A percentile compares a stretch with the other conserved stretches of the same genome.
Evolutionary conservation across 2,888 invertebrate species (phyloP).

Genomic region (Pseudococcus jackbeardsleyi): DNA sequence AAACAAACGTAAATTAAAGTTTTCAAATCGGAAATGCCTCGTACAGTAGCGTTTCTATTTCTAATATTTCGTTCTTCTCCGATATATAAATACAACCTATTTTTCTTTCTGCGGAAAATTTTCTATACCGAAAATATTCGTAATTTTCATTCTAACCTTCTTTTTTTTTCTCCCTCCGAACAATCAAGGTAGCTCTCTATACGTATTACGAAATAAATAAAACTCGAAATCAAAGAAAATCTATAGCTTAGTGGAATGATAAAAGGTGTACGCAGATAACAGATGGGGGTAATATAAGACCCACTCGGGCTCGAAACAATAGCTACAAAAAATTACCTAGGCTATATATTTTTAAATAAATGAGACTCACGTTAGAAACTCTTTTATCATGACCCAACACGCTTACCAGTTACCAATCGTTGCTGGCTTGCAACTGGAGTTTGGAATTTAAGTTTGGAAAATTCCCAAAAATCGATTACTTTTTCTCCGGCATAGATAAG

Average conservation of each 20-base stretch:
- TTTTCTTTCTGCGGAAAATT: constrained; percentile 24
- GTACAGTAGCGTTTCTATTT: constrained; percentile 51
- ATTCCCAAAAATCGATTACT: constrained; percentile 32
- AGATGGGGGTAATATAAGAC: background rate
- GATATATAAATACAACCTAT: background rate
- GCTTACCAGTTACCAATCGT: constrained; percentile 11
- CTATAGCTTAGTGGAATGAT: background rate
- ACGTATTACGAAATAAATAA: background rate
- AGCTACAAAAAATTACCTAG: background rate
- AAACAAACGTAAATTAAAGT: constrained; percentile 65
- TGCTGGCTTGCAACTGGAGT: background rate
- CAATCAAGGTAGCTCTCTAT: background rate
- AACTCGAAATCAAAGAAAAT: background rate
- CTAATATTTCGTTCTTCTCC: constrained; percentile 21
- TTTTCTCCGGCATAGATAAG: background rate
- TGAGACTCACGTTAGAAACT: constrained; percentile 19
- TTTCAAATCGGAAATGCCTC: constrained; percentile 64
- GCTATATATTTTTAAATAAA: background rate
- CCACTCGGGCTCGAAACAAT: background rate
- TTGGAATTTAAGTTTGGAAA: constrained; percentile 4
- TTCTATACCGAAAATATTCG: background rate
- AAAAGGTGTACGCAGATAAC: background rate
- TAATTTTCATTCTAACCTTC: background rate
- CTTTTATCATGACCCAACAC: constrained; percentile 32
- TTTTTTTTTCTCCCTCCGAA: background rate